Evolutionary conservation across 2,113 vertebrate genomes (phyloP).

Genomic region (Lophius piscatorius): DNA sequence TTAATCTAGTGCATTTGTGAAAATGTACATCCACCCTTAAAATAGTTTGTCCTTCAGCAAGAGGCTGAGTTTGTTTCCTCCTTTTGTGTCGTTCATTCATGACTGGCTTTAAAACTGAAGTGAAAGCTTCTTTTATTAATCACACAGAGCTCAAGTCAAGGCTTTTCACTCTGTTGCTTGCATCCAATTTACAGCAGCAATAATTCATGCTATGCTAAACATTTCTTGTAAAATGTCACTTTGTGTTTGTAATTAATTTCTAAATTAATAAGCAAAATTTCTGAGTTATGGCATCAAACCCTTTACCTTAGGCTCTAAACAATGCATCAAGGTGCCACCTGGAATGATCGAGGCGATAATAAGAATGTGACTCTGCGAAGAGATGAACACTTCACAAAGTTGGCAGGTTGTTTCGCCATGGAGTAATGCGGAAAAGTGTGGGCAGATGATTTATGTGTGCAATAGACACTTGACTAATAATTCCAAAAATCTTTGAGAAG

Average conservation of each 20-base stretch:
- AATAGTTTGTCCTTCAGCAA: slow-evolving; percentile 69
- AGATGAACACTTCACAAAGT: slow-evolving; percentile 53
- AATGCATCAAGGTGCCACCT: slow-evolving; percentile 77
- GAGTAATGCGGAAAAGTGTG: slow-evolving; percentile 41
- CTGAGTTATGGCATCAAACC: slow-evolving; percentile 78
- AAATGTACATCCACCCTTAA: slow-evolving; percentile 60
- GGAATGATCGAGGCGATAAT: slow-evolving; percentile 72
- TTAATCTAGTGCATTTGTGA: slow-evolving; percentile 59
- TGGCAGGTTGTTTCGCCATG: slow-evolving; percentile 55
- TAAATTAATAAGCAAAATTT: slow-evolving; percentile 86
- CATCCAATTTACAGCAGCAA: slow-evolving; percentile 81
- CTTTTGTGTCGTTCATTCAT: slow-evolving; percentile 68
- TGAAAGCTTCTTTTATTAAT: slow-evolving; percentile 77
- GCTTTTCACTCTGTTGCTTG: slow-evolving; percentile 76
- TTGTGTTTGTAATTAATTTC: slow-evolving; percentile 88
- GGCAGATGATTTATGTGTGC: slow-evolving; percentile 2
- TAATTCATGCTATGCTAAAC: slow-evolving; percentile 88
- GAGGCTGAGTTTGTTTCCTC: slow-evolving; percentile 69
- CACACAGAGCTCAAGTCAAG: slow-evolving; percentile 76
- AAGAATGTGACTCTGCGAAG: slow-evolving; percentile 69
- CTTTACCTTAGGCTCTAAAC: slow-evolving; percentile 72
- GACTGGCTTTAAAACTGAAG: slow-evolving; percentile 72
- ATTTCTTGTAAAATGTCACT: slow-evolving; percentile 92
- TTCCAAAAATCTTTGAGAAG: slow-evolving; percentile 17
- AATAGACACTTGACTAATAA: neutral